Conservation (phyloP, 2,888 invertebrate genomes). For the Colostygia pectinataria region DNA sequence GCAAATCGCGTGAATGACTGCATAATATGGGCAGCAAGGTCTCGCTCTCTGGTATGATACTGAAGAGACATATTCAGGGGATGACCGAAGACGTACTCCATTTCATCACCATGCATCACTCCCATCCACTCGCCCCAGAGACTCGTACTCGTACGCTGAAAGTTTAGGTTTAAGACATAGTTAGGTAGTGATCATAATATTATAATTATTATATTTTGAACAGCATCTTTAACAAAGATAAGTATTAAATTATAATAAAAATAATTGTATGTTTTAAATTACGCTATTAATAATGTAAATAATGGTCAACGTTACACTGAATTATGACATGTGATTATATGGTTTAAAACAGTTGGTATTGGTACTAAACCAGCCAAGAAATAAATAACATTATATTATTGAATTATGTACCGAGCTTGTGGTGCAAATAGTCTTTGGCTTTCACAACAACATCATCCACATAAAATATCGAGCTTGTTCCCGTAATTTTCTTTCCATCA, state of each 20-base stretch:
- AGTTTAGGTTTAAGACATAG: conserved; percentile 37
- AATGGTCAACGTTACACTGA: too few relatives aligned
- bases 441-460: conserved; percentile 9
- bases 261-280: too few relatives aligned
- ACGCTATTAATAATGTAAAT: too few relatives aligned
- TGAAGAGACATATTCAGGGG: conserved; percentile 94
- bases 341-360: too few relatives aligned
- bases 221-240: too few relatives aligned
- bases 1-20: conserved; percentile 96
- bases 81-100: conserved; percentile 98
- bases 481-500: conserved; percentile 21
- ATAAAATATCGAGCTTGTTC: conserved; percentile 11
- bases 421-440: background rate
- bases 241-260: too few relatives aligned
- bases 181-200: background rate
- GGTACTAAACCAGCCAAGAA: too few relatives aligned
- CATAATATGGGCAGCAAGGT: conserved; percentile 95
- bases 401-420: background rate
- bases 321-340: too few relatives aligned
- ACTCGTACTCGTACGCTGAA: conserved; percentile 94
- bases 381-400: too few relatives aligned
- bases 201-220: too few relatives aligned
- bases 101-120: conserved; percentile 98
- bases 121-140: conserved; percentile 99
- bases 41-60: conserved; percentile 93